Evolutionary conservation across 2,888 invertebrate genomes (phyloP).

Genomic region (Ornithoptera priamus): DNA sequence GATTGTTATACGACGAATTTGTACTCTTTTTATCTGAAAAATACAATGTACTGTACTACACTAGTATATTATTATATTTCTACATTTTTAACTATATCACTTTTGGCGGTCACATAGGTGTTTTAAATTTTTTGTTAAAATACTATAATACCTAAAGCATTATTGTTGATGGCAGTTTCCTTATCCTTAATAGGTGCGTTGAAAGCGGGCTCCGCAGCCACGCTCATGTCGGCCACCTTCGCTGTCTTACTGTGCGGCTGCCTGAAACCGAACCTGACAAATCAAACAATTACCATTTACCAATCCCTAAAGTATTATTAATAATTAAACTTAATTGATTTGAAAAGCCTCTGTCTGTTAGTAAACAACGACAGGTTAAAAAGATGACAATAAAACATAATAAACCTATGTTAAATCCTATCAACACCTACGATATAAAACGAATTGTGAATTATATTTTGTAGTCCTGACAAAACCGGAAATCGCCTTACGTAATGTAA

Average conservation of each 20-base stretch:
- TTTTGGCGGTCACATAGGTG: no score
- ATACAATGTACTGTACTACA: neutral
- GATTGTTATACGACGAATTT: constrained; percentile 52
- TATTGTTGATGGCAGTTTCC: constrained; percentile 77
- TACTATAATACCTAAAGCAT: constrained; percentile 59
- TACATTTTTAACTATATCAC: no score
- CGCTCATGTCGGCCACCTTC: constrained; percentile 82
- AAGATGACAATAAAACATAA: no score
- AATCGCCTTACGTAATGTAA: no score
- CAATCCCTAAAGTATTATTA: constrained; percentile 11
- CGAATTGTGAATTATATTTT: no score
- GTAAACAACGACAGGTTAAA: no score
- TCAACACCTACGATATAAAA: no score
- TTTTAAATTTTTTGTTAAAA: no score
- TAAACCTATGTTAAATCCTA: no score
- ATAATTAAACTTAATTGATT: neutral
- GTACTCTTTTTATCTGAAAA: constrained; percentile 70
- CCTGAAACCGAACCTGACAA: constrained; percentile 85
- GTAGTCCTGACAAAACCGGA: no score
- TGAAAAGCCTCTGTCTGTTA: no score
- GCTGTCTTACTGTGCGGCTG: constrained; percentile 84
- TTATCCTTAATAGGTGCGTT: constrained; percentile 66
- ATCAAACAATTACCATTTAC: constrained; percentile 37
- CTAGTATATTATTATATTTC: neutral
- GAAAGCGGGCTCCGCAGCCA: constrained; percentile 70